Evolutionary conservation across 2,113 vertebrate species (phyloP).

Genomic region (Aspiorhynchus laticeps): DNA sequence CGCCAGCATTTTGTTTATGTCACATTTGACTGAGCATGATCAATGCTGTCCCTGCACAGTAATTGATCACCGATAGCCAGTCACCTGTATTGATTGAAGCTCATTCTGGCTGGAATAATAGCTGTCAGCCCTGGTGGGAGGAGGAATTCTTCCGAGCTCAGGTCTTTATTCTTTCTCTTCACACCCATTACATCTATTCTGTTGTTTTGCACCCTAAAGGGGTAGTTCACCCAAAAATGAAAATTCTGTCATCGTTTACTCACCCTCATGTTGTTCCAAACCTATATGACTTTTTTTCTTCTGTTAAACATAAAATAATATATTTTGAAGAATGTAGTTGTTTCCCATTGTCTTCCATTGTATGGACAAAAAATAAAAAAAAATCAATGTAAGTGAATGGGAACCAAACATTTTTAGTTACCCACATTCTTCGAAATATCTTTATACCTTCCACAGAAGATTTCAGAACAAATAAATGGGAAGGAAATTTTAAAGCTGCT

Average conservation of each 20-base stretch:
- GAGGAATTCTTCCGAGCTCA: constrained; percentile 60
- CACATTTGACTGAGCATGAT: constrained; percentile 76
- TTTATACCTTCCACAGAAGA: no score
- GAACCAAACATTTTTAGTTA: no score
- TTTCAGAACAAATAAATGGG: neutral
- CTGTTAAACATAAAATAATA: no score
- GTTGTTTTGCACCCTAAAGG: neutral
- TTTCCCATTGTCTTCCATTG: no score
- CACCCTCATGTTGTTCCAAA: neutral
- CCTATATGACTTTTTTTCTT: neutral
- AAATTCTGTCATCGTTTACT: neutral
- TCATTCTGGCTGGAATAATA: constrained; percentile 71
- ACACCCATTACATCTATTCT: neutral
- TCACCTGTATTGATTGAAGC: constrained; percentile 68
- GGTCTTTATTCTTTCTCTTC: neutral
- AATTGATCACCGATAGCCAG: constrained; percentile 76
- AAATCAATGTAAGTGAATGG: no score
- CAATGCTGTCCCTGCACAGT: constrained; percentile 73
- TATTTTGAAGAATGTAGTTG: no score
- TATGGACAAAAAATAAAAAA: no score
- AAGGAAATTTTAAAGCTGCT: neutral
- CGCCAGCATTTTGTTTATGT: constrained; percentile 72
- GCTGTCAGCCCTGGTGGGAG: constrained; percentile 59
- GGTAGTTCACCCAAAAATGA: neutral
- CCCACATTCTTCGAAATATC: no score